Evolutionary conservation across 2,888 invertebrate species (phyloP), one percentile per base, ranked within the genome.

Genomic region (Macrosiphum euphorbiae): DNA sequence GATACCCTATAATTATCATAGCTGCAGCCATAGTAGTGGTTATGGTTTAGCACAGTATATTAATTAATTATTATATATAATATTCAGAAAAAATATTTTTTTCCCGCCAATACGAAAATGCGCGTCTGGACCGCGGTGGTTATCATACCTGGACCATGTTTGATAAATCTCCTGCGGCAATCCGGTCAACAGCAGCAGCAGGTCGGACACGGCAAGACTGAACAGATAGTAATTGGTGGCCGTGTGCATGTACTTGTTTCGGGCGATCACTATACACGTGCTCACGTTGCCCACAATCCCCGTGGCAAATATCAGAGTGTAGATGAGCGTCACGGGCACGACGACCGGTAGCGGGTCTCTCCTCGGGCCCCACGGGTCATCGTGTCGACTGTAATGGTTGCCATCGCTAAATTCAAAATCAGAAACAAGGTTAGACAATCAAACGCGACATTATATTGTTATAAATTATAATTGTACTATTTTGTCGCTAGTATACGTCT

Each of bases 201-300:
- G 96, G 96, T 98, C 98, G 3, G 98, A 98, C 28, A 98, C 96
- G 1, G 98, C 98, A 95, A 98, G 96, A 95, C 97, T 98, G 96
- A 98, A 98, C 78, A 98, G 96, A 95, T 98, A 98, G 95, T 97
- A 98, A 96, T 98, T 98, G 11, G 98, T 98, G 3, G 98, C 97
- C 0, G 98, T 98, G 96, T 98, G 98, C 98, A 98, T 98, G 94
- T 97, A 97, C 94, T 97, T 96, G 95, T 98, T 98, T 91, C 97
- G 96, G 0, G 97, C 97, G 78, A 98, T 98, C 11, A 98, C 98
- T 24, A 98, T 96, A 95, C 98, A 98, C 0, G 98, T 98, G 95
- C 97, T 97, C 89, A 97, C 96, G 95, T 98, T 98, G 1, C 98
- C 98, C n/a, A 98, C 96, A 44, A 98, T 96, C 0, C 98, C 98